phyloP scores from a whole-genome alignment of 1,140 invertebrate species.

The Homarus americanus region DNA sequence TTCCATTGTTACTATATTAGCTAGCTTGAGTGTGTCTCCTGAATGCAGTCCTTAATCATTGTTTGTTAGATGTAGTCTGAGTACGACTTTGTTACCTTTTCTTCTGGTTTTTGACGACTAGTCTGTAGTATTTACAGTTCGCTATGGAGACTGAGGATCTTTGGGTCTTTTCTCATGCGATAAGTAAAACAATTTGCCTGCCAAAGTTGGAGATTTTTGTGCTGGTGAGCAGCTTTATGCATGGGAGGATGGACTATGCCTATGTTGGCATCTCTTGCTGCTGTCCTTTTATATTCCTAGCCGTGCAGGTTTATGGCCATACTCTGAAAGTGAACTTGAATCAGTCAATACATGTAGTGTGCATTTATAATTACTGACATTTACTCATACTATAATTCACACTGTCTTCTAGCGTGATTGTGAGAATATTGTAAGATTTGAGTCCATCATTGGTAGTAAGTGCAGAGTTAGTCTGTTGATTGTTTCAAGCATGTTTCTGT shows the following conservation, averaged over 20 bases:
- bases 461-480: slow-evolving; percentile 19
- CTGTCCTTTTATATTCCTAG: slow-evolving; percentile 53
- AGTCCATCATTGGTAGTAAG: slow-evolving; percentile 12
- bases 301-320: slow-evolving; percentile 22
- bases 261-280: slow-evolving; percentile 48
- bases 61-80: slow-evolving; percentile 65
- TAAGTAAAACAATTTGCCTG: slow-evolving; percentile 59
- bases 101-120: slow-evolving; percentile 62
- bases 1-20: slow-evolving; percentile 33
- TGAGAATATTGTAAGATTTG: neutral
- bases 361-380: neutral
- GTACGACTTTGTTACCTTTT: slow-evolving; percentile 62
- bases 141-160: slow-evolving; percentile 52
- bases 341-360: neutral
- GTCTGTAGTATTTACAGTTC: slow-evolving; percentile 64
- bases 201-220: slow-evolving; percentile 57
- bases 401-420: neutral
- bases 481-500: slow-evolving; percentile 11
- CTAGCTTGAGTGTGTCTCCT: slow-evolving; percentile 24
- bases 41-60: slow-evolving; percentile 31
- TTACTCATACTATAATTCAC: slow-evolving; percentile 3
- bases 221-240: slow-evolving; percentile 42
- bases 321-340: slow-evolving; percentile 35
- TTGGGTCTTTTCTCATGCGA: slow-evolving; percentile 50
- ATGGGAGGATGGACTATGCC: slow-evolving; percentile 34